Base-by-base conservation (phyloP, 2,113 vertebrate species). In the Vireo altiloquus region DNA sequence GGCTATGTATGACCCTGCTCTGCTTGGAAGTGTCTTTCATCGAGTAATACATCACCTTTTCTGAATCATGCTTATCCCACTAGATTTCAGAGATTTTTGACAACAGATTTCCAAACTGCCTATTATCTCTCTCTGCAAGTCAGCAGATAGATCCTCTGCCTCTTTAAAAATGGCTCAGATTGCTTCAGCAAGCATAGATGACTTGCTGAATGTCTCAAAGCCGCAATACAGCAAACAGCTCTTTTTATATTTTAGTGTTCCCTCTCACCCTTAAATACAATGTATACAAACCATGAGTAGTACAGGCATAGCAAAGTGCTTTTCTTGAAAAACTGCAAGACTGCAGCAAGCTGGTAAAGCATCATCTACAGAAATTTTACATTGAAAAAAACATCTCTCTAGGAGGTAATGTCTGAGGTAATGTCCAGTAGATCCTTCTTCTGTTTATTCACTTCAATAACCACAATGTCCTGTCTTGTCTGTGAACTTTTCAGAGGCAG, bases 401-500 rank as follows among this genome's bases (percentile, higher is more conserved):
- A 39, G 35, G 28, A 89, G 57, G 40, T 42, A 39, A 12, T 39
- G 21, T 42, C 20, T 0, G 0, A 68, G n/a, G 35, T 42, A 6
- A 84, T 64, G n/a, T 54, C 50, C 35, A 40, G 40, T 27, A 86
- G 56, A 49, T 60, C 56, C 15, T 82, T 46, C 70, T 87, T 66
- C 74, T 85, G 6, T 56, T 92, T 46, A 20, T 72, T 76, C 37
- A 4, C 40, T 60, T 50, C 31, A 77, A 23, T 88, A 92, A 96
- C 37, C 23, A 70, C 16, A 39, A 22, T 40, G 28, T 85, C 47
- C n/a, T 92, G 12, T 91, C 44, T 88, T 87, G 12, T 92, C 60
- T 82, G 77, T 91, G 92, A 72, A 87, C 69, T 74, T 96, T 97
- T 77, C 97, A 99, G 99, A 99, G 99, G 94, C 99, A 99, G 88